Base-by-base conservation (phyloP, 2,113 vertebrate species). In the Ptyas mucosa region DNA sequence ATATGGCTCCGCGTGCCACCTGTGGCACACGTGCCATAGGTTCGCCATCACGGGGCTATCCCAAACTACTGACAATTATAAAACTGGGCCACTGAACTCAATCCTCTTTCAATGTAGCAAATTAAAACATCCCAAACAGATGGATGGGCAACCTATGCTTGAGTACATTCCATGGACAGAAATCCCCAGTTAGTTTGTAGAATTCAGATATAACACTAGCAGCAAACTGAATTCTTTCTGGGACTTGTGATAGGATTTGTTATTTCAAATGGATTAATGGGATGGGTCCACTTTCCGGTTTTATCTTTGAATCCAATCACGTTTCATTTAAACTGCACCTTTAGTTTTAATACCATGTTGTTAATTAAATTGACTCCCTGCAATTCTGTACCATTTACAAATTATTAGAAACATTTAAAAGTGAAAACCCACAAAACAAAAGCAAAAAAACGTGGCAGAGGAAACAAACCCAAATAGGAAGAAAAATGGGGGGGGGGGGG, bases 401-500 rank as follows among this genome's bases (percentile, higher is more conserved):
- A 34, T 69, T 69, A n/a, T 34, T 69, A 69, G n/a, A 69, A 69
- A 69, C 5, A 69, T 34, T 69, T 69, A 69, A 69, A 69, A 69
- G 64, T 15, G 11, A 34, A 34, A 69, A 34, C 34, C 29, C 12
- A 69, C 12, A 34, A 34, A 69, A 69, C 11, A n/a, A 15, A n/a
- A n/a, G 11, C 29, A 15, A 69, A 29, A 69, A 69, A 69, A 5
- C 3, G 29, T 69, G 64, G 64, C 64, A 69, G 12, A 69, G 14
- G 34, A 34, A 69, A 69, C 29, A 69, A 69, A 69, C 29, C 29
- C 29, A 69, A n/a, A 69, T n/a, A 15, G 64, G 12, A 69, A 69
- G 4, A 7, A 26, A 61, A 20, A 61, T 0, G 10, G 6, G 29
- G 11, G 2, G 1, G 2, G 1, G 14, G 1, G 26, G n/a, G 15